Evolutionary conservation across 2,113 vertebrate species (phyloP).

Genomic region (Scytalopus superciliaris): DNA sequence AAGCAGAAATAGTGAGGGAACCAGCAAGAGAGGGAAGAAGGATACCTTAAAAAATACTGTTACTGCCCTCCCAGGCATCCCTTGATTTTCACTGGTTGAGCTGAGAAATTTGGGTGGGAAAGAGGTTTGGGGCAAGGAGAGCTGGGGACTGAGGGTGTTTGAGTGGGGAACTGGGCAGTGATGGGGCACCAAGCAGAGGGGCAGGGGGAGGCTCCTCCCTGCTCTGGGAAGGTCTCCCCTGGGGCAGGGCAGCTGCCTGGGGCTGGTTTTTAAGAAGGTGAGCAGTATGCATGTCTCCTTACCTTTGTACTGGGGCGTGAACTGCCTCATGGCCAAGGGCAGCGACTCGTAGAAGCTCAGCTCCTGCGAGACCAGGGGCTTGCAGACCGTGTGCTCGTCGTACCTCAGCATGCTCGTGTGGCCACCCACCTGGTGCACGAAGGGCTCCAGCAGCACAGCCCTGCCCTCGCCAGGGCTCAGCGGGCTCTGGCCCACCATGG

Average conservation of each 20-base stretch:
- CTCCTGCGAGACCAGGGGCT: conserved; percentile 75
- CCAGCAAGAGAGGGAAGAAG: not conserved
- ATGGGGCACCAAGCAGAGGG: not conserved
- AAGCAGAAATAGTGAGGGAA: not conserved
- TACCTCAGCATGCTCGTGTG: conserved; percentile 78
- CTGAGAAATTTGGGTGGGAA: not conserved
- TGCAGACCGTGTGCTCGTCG: conserved; percentile 75
- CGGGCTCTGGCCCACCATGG: conserved; percentile 73
- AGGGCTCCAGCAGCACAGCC: conserved; percentile 72
- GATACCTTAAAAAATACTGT: not conserved
- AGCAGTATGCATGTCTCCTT: not conserved
- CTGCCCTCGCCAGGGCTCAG: not conserved
- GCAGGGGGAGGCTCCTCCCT: not conserved
- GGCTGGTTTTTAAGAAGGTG: not conserved
- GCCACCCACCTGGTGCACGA: conserved; percentile 79
- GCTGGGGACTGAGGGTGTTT: not conserved
- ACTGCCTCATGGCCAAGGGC: conserved; percentile 73
- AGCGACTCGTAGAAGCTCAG: conserved; percentile 77
- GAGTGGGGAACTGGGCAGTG: not conserved
- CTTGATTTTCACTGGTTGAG: not conserved
- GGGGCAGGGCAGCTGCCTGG: not conserved
- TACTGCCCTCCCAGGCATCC: not conserved
- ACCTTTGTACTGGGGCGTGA: conserved; percentile 82
- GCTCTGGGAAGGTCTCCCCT: not conserved
- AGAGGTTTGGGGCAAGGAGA: too few relatives aligned